These are phyloP conservation scores for Myrmophylax atrothorax DNA, from an alignment of 2,113 vertebrate species.

Conservation along the genomic window DNA sequence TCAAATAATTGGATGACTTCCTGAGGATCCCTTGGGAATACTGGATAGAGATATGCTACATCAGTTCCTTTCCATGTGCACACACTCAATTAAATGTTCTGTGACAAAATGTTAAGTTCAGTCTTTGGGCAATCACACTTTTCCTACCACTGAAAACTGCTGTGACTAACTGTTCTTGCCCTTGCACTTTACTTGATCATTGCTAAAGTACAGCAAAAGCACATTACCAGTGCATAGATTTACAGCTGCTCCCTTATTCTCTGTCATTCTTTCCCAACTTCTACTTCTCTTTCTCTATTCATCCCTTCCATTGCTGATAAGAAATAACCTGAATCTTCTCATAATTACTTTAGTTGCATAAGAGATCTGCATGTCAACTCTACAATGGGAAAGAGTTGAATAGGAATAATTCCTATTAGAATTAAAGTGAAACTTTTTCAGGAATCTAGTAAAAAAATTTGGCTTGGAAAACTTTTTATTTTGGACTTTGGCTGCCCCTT, in stretches of 20 bases:
- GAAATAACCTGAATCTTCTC: not conserved
- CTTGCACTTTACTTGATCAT: not conserved
- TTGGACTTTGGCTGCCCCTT: not conserved
- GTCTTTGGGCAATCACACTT: not conserved
- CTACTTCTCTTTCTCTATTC: not conserved
- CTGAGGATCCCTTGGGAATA: not conserved
- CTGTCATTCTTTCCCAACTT: not conserved
- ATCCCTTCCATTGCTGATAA: not conserved
- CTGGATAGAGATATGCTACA: not conserved
- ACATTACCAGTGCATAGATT: not conserved
- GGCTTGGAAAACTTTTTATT: not conserved
- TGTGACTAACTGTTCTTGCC: not conserved
- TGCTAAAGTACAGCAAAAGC: not conserved
- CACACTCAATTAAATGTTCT: not conserved
- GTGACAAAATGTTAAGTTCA: not conserved
- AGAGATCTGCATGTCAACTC: not conserved
- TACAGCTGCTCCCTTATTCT: not conserved
- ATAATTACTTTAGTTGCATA: not conserved
- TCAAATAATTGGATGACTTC: constrained; percentile 4
- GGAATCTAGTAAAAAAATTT: not conserved
- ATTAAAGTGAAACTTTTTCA: not conserved
- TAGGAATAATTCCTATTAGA: not conserved
- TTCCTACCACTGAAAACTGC: not conserved
- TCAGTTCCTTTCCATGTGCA: not conserved
- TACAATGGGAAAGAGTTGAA: not conserved